A percentile compares a stretch with the other conserved stretches of the same genome.
Conservation (phyloP, 2,797 vertebrate genomes). For the Sylvia borin region DNA sequence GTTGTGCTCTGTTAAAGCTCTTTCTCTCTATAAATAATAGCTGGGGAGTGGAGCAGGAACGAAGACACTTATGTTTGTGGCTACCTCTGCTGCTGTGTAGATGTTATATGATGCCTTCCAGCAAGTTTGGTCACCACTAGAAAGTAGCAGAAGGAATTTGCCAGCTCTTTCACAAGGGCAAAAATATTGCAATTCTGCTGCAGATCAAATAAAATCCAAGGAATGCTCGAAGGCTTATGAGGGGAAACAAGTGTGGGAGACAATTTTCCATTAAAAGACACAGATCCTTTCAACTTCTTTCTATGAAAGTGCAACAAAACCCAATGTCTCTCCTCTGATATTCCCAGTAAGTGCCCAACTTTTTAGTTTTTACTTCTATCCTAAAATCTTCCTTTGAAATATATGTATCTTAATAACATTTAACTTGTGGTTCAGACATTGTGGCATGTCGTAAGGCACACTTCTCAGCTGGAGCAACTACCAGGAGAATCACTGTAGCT, state of each 20-base stretch:
- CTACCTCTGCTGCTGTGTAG: neutral
- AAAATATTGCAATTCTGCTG: neutral
- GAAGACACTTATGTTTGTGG: neutral
- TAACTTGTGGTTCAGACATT: neutral
- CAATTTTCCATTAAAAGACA: neutral
- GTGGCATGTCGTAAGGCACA: neutral
- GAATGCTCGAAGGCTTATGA: neutral
- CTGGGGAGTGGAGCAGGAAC: neutral
- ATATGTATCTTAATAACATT: neutral
- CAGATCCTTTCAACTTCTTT: neutral
- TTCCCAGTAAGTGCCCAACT: neutral
- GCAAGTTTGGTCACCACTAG: neutral
- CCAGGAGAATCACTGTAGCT: neutral
- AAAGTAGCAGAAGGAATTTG: neutral
- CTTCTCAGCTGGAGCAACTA: neutral
- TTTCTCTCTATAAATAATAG: constrained; percentile 1
- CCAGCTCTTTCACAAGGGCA: neutral
- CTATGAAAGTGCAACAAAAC: neutral
- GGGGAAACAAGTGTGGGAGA: neutral
- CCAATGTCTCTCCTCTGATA: neutral
- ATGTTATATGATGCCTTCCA: neutral
- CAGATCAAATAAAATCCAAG: neutral
- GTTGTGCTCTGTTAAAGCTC: neutral
- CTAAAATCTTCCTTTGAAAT: neutral
- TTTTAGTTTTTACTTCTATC: neutral